Evolutionary conservation across 2,113 vertebrate genomes (phyloP).

Genomic region (Meriones unguiculatus): DNA sequence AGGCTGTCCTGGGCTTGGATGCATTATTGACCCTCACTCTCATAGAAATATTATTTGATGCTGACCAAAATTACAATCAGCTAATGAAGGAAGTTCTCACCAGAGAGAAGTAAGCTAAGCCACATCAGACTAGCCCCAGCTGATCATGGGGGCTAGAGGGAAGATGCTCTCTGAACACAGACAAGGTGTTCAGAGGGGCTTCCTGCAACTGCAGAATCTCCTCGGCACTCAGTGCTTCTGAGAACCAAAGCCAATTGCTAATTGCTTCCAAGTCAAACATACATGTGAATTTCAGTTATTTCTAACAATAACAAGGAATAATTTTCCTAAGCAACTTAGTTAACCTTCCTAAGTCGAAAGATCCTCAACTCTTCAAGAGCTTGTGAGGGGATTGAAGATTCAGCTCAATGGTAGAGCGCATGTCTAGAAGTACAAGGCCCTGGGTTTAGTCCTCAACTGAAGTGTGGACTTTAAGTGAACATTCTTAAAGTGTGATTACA

Average conservation of each 20-base stretch:
- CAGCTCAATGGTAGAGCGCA: background rate
- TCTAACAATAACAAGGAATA: background rate
- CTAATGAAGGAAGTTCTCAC: background rate
- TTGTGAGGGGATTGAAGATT: background rate
- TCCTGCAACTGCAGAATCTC: background rate
- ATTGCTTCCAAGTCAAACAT: background rate
- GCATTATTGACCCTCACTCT: background rate
- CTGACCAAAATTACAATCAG: constrained; percentile 13
- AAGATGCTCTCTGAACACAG: background rate
- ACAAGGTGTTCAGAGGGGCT: background rate
- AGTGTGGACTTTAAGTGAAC: no score
- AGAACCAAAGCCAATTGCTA: background rate
- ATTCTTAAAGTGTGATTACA: no score
- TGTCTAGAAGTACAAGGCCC: background rate
- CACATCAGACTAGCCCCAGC: background rate
- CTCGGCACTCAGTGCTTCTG: background rate
- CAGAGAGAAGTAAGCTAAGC: background rate
- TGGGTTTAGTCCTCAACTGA: background rate
- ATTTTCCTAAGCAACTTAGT: constrained; percentile 35
- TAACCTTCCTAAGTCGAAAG: background rate
- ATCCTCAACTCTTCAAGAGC: constrained; percentile 12
- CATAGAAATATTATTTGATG: background rate
- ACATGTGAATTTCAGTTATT: background rate
- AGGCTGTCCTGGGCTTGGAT: background rate
- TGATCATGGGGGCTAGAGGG: rapidly evolving